These are phyloP conservation scores for Leucophenga montana DNA, from an alignment of 2,888 invertebrate genomes.

Conservation along the genomic window DNA sequence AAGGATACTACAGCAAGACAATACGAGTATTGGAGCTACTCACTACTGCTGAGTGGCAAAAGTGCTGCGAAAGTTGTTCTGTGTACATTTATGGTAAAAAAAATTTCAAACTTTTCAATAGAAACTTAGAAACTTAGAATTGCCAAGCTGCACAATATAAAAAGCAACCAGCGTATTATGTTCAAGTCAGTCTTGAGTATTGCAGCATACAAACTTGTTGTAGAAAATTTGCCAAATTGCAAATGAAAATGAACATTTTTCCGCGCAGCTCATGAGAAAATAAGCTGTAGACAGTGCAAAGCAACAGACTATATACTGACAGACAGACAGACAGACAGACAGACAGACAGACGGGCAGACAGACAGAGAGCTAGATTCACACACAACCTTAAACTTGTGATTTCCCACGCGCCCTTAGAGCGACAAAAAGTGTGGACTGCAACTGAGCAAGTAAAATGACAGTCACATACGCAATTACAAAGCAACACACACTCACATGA, in stretches of 20 bases:
- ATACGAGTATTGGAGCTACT: too few species aligned
- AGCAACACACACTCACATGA: neutral
- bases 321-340: neutral
- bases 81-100: too few species aligned
- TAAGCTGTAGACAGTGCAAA: slow-evolving; percentile 2
- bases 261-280: neutral
- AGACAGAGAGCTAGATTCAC: neutral
- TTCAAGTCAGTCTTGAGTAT: slow-evolving; percentile 6
- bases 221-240: slow-evolving; percentile 25
- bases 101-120: too few species aligned
- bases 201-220: slow-evolving; percentile 47
- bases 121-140: too few species aligned
- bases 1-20: too few species aligned
- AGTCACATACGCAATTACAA: slow-evolving; percentile 12
- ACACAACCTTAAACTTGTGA: slow-evolving; percentile 7
- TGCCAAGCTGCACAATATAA: too few species aligned
- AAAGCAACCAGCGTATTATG: too few species aligned
- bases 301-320: neutral
- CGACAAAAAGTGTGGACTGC: neutral
- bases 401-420: neutral
- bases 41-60: too few species aligned
- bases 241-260: slow-evolving; percentile 17
- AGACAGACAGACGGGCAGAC: neutral
- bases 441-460: neutral
- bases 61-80: too few species aligned